These are phyloP conservation scores for Spea hammondii DNA, from an alignment of 2,797 vertebrate species.

Conservation along the genomic window DNA sequence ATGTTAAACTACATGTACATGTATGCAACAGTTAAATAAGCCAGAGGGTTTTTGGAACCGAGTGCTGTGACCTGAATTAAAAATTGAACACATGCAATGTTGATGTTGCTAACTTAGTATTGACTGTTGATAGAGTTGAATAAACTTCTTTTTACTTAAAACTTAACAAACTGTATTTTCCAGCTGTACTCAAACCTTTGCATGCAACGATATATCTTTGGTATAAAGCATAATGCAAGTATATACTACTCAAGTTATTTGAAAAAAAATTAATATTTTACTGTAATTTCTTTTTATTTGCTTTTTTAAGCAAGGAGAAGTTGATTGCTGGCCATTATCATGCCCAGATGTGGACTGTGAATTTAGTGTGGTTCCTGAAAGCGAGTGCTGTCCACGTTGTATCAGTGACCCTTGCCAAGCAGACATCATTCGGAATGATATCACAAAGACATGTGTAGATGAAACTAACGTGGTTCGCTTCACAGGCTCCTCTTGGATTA, in stretches of 20 bases:
- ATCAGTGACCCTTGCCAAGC: slow-evolving; percentile 92
- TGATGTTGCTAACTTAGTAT: too few species aligned
- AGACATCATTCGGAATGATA: slow-evolving; percentile 88
- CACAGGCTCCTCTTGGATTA: slow-evolving; percentile 95
- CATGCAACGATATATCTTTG: too few species aligned
- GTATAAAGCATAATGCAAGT: neutral
- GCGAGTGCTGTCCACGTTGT: slow-evolving; percentile 90
- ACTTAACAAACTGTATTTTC: too few species aligned
- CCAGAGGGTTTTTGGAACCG: too few species aligned
- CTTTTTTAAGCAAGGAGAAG: slow-evolving; percentile 84
- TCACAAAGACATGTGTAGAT: slow-evolving; percentile 94
- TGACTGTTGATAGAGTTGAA: too few species aligned
- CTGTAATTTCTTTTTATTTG: slow-evolving; percentile 18
- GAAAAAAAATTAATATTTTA: neutral
- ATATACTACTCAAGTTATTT: neutral
- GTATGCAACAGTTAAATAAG: too few species aligned
- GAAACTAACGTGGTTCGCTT: slow-evolving; percentile 88
- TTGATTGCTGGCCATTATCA: slow-evolving; percentile 95
- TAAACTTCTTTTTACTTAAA: too few species aligned
- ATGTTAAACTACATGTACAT: too few species aligned
- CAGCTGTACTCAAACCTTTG: too few species aligned
- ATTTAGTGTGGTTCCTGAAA: slow-evolving; percentile 88
- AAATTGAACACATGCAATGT: too few species aligned
- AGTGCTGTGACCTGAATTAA: too few species aligned
- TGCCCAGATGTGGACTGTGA: slow-evolving; percentile 92